Conservation (phyloP, 2,113 vertebrate genomes). For the Xenopus borealis region DNA sequence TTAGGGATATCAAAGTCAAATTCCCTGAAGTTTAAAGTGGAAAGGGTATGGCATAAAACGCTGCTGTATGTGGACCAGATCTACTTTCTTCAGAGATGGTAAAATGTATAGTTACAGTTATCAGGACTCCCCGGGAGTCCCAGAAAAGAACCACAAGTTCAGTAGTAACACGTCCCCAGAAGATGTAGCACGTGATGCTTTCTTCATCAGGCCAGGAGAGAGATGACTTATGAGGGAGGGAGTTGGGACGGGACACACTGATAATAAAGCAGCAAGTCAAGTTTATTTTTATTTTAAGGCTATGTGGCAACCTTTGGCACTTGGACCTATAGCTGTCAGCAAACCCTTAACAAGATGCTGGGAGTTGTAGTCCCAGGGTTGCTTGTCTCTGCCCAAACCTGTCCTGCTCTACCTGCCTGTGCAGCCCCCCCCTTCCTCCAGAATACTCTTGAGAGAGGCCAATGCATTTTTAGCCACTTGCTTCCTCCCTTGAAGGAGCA, state of each 20-base stretch:
- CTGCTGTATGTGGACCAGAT: too few relatives aligned
- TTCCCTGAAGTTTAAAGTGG: too few relatives aligned
- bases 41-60: too few relatives aligned
- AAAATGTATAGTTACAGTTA: too few relatives aligned
- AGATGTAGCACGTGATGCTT: constrained; percentile 86
- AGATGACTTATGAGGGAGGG: constrained; percentile 44
- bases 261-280: neutral
- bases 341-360: too few relatives aligned
- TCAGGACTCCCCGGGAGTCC: too few relatives aligned
- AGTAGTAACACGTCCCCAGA: constrained; percentile 76
- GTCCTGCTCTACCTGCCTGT: constrained; percentile 41
- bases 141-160: constrained; percentile 45
- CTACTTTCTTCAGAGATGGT: too few relatives aligned
- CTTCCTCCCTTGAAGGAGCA: constrained; percentile 16
- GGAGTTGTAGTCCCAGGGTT: too few relatives aligned
- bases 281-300: too few relatives aligned
- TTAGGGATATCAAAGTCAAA: too few relatives aligned
- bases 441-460: constrained; percentile 12
- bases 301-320: too few relatives aligned
- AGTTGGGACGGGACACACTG: constrained; percentile 24
- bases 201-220: constrained; percentile 81
- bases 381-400: constrained; percentile 21
- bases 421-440: constrained; percentile 12
- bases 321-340: too few relatives aligned
- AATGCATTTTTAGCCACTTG: constrained; percentile 19